Evolutionary conservation across 1,140 invertebrate genomes (phyloP), one percentile per base, ranked within the genome.

Genomic region (Melitaea cinxia): DNA sequence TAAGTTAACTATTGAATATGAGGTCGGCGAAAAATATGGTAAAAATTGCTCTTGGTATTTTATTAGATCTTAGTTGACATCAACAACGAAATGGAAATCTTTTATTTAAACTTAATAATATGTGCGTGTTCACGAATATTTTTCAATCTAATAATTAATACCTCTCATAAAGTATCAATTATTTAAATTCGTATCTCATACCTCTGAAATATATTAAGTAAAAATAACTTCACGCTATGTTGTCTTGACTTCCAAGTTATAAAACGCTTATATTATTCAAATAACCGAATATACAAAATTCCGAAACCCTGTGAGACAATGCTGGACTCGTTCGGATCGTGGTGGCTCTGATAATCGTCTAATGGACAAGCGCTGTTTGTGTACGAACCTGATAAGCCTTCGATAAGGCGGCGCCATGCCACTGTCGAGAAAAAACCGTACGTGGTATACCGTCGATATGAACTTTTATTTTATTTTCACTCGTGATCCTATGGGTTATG

Each of bases 331-430:
- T 23, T 17, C 19, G 56, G 61, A 71, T 62, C 75, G 72, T 53
- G 85, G 83, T 89, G 85, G 86, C 82, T 77, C 60, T 80, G 85
- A 88, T 86, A 86, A 84, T 81, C 66, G 81, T 85, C 81, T 89
- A 89, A 89, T 89, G 86, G 85, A 89, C 86, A 89, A 89, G 79
- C 80, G 77, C 33, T 89, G 87, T 89, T 88, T 89, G 85, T 89
- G 85, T 88, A 78, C 73, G 72, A 63, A 30, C 12, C 61, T 70
- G 86, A 89, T 89, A 89, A 89, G 73, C 75, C 68, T 52, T 74
- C 17, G 84, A 89, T 87, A 87, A 75, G 75, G 66, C 78, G 84
- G 85, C 84, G 86, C 86, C 84, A 89, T 83, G 86, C 86, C 84
- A 89, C 68, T 64, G 68, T 49, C 57, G 61, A 23, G 42, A 39